Conservation (phyloP, 2,113 vertebrate species). For the Caloenas nicobarica region DNA sequence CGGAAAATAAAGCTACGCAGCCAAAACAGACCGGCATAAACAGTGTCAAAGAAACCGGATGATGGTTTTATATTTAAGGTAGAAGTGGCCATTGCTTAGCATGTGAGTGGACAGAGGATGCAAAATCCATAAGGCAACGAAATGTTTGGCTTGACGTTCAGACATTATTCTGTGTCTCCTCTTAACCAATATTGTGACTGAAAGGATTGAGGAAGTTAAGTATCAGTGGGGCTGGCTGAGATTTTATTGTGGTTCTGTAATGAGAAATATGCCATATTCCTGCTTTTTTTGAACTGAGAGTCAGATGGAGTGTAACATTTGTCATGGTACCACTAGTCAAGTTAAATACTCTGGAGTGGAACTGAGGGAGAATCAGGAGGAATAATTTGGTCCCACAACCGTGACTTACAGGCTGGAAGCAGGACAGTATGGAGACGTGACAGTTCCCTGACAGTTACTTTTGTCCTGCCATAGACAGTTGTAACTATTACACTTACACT, state of each 20-base stretch:
- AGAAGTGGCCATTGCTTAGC: not conserved
- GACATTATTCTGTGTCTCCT: not conserved
- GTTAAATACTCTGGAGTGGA: not conserved
- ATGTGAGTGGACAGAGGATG: not conserved
- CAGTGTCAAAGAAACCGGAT: not conserved
- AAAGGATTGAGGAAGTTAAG: not conserved
- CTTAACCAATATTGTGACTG: not conserved
- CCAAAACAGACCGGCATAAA: not conserved
- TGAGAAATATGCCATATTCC: not conserved
- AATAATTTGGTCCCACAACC: not conserved
- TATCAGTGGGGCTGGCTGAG: not conserved
- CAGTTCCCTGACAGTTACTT: not conserved
- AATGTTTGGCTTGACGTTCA: not conserved
- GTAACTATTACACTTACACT: slow-evolving; percentile 46
- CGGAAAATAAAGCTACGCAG: not conserved
- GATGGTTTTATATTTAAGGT: not conserved
- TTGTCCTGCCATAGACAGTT: not conserved
- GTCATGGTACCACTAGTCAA: not conserved
- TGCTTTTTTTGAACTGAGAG: not conserved
- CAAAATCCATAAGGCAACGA: not conserved
- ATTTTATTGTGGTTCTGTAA: not conserved
- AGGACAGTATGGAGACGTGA: not conserved
- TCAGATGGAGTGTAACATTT: not conserved
- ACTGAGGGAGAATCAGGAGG: not conserved
- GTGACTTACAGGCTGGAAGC: not conserved